Evolutionary conservation across 2,113 vertebrate species (phyloP).

Genomic region (Otocyon megalotis): DNA sequence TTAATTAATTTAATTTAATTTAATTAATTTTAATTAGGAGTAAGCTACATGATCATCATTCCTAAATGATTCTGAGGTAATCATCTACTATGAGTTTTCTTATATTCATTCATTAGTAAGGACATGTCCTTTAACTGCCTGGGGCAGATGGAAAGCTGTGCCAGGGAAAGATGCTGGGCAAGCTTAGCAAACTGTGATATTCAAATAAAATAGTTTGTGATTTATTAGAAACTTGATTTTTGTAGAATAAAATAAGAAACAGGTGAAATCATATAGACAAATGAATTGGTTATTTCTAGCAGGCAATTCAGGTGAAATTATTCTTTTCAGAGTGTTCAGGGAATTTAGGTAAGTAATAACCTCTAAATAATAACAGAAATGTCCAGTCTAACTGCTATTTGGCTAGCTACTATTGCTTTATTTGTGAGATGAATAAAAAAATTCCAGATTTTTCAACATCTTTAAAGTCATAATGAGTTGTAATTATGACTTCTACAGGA

Average conservation of each 20-base stretch:
- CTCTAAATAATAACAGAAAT: constrained; percentile 31
- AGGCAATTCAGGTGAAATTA: constrained; percentile 53
- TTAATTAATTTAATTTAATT: background rate
- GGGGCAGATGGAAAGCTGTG: background rate
- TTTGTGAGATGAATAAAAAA: constrained; percentile 78
- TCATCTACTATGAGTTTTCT: background rate
- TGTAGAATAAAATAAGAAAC: constrained; percentile 68
- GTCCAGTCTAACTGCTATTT: constrained; percentile 67
- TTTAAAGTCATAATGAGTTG: constrained; percentile 80
- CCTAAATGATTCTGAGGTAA: background rate
- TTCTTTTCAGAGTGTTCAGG: constrained; percentile 72
- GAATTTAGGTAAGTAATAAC: constrained; percentile 37
- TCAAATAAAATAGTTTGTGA: constrained; percentile 14
- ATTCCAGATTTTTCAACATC: constrained; percentile 81
- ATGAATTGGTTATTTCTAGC: constrained; percentile 77
- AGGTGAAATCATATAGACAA: constrained; percentile 49
- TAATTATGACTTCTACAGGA: background rate
- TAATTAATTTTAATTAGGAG: background rate
- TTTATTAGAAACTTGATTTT: constrained; percentile 66
- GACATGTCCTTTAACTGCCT: background rate
- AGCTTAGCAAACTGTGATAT: background rate
- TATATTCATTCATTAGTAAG: background rate
- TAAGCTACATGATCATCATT: background rate
- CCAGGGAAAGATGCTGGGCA: background rate
- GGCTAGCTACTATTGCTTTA: constrained; percentile 60